phyloP scores from a whole-genome alignment of 1,140 invertebrate species.

The Rhopalosiphum maidis region DNA sequence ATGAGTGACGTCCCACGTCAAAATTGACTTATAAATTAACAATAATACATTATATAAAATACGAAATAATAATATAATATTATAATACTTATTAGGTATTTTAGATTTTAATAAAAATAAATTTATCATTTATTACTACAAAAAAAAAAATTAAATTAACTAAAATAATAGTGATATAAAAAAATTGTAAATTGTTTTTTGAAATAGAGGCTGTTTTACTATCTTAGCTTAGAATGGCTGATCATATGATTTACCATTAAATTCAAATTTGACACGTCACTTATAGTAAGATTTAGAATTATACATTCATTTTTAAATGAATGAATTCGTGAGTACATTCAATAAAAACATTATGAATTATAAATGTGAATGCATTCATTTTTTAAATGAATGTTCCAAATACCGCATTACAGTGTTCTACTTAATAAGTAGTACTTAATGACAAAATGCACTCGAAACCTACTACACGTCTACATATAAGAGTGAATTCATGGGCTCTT shows the following conservation, averaged over 20 bases:
- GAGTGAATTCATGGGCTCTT: neutral
- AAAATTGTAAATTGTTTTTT: neutral
- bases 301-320: neutral
- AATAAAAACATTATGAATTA: neutral
- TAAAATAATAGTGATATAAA: neutral
- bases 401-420: neutral
- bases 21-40: neutral
- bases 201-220: neutral
- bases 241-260: neutral
- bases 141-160: neutral
- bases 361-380: neutral
- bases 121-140: neutral
- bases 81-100: neutral
- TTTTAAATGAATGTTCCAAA: neutral
- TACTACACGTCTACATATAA: neutral
- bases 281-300: neutral
- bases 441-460: neutral
- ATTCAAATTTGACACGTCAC: neutral
- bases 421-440: neutral
- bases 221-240: neutral
- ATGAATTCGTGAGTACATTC: neutral
- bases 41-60: neutral
- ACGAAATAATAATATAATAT: too few species aligned
- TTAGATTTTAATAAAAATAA: neutral
- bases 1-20: neutral